phyloP scores from a whole-genome alignment of 2,797 vertebrate species.

The Hemibagrus guttatus region DNA sequence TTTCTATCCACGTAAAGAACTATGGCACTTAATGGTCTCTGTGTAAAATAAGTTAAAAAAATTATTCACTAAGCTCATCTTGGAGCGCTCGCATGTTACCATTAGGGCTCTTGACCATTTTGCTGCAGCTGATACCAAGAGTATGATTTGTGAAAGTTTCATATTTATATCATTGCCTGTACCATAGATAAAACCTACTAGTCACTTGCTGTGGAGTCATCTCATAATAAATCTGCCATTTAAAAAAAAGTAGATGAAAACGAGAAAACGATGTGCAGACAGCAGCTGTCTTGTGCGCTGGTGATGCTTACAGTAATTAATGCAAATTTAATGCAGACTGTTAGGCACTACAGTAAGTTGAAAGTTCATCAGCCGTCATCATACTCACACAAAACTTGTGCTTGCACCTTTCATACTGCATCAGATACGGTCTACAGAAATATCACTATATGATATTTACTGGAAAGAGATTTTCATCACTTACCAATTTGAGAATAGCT shows the following conservation, averaged over 20 bases:
- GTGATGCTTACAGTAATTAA: constrained; percentile 18
- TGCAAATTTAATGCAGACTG: constrained; percentile 27
- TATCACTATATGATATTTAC: background rate
- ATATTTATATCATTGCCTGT: background rate
- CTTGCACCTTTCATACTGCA: constrained; percentile 5
- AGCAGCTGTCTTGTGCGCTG: constrained; percentile 18
- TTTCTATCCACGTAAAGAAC: background rate
- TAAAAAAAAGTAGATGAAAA: background rate
- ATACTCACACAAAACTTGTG: background rate
- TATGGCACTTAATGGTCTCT: background rate
- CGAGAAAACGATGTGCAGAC: constrained; percentile 19
- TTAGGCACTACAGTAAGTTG: constrained; percentile 10
- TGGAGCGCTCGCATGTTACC: background rate
- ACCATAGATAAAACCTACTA: background rate
- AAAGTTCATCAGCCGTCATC: constrained; percentile 17
- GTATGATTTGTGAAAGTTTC: background rate
- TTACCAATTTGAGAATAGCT: constrained; percentile 8
- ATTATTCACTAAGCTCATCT: background rate
- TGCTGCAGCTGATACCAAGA: background rate
- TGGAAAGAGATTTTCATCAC: constrained; percentile 8
- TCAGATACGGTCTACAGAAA: constrained; percentile 16
- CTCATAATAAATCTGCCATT: constrained; percentile 12
- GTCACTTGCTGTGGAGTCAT: constrained; percentile 9
- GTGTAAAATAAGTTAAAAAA: background rate
- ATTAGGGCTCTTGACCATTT: constrained; percentile 1